Conservation (phyloP, 2,888 invertebrate species). For the Eumacrocentrus americanus region DNA sequence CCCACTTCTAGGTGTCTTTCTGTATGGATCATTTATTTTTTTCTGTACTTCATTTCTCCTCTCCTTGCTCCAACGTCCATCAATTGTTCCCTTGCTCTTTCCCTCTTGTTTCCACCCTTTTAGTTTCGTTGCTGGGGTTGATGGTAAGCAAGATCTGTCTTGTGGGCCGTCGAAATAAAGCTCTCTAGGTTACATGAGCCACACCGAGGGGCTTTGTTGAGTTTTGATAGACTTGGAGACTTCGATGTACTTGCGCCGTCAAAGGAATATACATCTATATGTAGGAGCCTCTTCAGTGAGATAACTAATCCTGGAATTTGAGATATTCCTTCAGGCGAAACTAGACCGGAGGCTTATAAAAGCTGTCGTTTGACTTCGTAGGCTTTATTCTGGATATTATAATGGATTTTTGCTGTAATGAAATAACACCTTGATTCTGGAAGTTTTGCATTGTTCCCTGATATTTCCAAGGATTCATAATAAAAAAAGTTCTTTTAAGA, state of each 20-base stretch:
- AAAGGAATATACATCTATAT: no score
- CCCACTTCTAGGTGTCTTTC: background rate
- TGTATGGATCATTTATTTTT: background rate
- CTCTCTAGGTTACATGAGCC: no score
- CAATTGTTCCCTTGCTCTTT: background rate
- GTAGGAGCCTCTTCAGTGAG: background rate
- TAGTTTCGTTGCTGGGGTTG: background rate
- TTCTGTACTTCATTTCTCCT: background rate
- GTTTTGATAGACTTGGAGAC: no score
- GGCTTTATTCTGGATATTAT: background rate
- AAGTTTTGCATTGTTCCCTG: no score
- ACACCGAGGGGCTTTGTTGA: no score
- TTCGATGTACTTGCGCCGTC: no score
- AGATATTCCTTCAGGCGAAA: background rate
- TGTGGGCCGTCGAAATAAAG: no score
- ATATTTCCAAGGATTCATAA: no score
- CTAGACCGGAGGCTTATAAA: background rate
- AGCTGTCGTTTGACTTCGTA: background rate
- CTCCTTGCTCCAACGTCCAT: background rate
- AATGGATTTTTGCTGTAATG: background rate
- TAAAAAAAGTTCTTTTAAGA: no score
- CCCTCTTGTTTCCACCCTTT: background rate
- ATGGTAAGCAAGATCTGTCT: background rate
- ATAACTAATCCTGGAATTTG: background rate
- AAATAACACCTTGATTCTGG: no score